Evolutionary conservation across 2,888 invertebrate genomes (phyloP).

Genomic region (Plagodis pulveraria): DNA sequence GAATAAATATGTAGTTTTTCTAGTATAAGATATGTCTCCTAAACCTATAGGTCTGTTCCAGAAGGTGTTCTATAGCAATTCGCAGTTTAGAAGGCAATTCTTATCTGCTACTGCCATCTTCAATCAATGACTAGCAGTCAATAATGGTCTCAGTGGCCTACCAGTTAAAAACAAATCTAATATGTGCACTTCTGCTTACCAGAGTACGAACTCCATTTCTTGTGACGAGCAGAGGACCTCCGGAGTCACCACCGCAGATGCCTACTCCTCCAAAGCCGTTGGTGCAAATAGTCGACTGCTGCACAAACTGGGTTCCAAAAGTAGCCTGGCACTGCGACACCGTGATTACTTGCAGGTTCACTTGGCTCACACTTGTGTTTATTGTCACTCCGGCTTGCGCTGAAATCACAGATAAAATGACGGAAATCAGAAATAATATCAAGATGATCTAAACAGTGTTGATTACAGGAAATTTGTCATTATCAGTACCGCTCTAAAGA

Average conservation of each 20-base stretch:
- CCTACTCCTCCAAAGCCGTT: constrained; percentile 56
- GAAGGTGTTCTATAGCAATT: too few species aligned
- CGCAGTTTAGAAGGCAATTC: too few species aligned
- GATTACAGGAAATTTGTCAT: too few species aligned
- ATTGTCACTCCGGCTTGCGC: constrained; percentile 46
- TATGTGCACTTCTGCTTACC: constrained; percentile 41
- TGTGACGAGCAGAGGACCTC: constrained; percentile 53
- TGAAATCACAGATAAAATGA: constrained; percentile 28
- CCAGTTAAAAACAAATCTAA: too few species aligned
- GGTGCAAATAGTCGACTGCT: constrained; percentile 55
- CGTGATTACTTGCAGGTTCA: constrained; percentile 53
- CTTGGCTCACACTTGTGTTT: constrained; percentile 48
- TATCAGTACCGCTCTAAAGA: too few species aligned
- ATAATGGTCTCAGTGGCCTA: too few species aligned
- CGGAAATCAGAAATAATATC: neutral
- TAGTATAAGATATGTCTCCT: too few species aligned
- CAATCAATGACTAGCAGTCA: too few species aligned
- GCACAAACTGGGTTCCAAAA: constrained; percentile 43
- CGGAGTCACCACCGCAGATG: constrained; percentile 61
- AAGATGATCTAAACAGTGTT: too few species aligned
- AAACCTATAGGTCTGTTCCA: too few species aligned
- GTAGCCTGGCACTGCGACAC: constrained; percentile 44
- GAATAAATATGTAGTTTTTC: too few species aligned
- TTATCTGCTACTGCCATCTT: too few species aligned
- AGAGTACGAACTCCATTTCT: constrained; percentile 43